Evolutionary conservation across 2,888 invertebrate genomes (phyloP).

Genomic region (Hermaeophaga mercurialis): DNA sequence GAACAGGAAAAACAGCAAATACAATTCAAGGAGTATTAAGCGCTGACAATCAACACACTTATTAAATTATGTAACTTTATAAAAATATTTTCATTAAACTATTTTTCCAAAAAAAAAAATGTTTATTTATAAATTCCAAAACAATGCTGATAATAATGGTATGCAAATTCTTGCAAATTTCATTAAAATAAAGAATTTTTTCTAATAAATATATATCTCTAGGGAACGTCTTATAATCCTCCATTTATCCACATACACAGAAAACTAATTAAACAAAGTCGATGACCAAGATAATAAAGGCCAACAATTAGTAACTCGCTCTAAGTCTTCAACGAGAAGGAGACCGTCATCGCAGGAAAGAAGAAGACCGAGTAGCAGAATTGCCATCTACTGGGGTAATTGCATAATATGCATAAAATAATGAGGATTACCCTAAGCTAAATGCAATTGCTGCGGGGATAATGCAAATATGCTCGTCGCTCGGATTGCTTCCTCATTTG

Average conservation of each 20-base stretch:
- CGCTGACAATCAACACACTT: too few species aligned
- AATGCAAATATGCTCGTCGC: constrained; percentile 37
- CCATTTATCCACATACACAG: not conserved
- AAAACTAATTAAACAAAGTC: constrained; percentile 10
- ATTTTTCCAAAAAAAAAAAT: too few species aligned
- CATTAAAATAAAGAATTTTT: too few species aligned
- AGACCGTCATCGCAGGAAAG: constrained; percentile 17
- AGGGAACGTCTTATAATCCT: too few species aligned
- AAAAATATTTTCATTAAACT: too few species aligned
- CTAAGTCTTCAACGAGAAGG: not conserved
- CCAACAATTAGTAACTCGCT: not conserved
- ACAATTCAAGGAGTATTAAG: too few species aligned
- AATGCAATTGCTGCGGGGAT: constrained; percentile 39
- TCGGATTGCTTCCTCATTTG: constrained; percentile 45
- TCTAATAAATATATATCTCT: too few species aligned
- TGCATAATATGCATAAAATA: constrained; percentile 43
- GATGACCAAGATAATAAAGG: constrained; percentile 3
- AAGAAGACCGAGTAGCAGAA: constrained; percentile 17
- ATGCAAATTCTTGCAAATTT: too few species aligned
- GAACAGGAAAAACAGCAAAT: too few species aligned
- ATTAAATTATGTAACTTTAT: too few species aligned
- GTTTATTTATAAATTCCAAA: too few species aligned
- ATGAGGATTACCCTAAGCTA: constrained; percentile 40
- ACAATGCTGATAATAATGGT: too few species aligned
- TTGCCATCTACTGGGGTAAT: constrained; percentile 29